A percentile compares a stretch with the other conserved stretches of the same genome.
These are phyloP conservation scores for Thalassoma bifasciatum DNA, from an alignment of 2,113 vertebrate genomes.

Conservation along the genomic window DNA sequence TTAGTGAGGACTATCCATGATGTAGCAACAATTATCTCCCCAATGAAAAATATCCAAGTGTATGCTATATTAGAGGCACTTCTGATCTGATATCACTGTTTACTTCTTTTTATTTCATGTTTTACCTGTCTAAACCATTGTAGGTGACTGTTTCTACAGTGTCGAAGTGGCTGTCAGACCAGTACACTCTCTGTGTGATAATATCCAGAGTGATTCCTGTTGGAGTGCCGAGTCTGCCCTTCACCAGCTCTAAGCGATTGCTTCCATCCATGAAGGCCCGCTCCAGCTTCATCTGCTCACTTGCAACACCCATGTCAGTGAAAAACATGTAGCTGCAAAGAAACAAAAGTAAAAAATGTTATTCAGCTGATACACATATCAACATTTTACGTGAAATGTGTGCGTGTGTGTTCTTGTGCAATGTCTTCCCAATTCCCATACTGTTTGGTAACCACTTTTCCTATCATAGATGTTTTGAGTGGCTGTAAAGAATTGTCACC, in stretches of 20 bases:
- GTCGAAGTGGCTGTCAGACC: conserved; percentile 83
- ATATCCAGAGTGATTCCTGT: conserved; percentile 80
- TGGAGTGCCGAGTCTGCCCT: conserved; percentile 72
- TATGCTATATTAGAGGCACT: no score
- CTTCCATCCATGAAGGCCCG: conserved; percentile 84
- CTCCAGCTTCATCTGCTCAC: conserved; percentile 74
- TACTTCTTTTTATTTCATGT: neutral
- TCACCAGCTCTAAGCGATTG: conserved; percentile 77
- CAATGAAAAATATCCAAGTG: no score
- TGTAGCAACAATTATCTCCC: no score
- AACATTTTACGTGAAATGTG: no score
- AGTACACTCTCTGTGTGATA: conserved; percentile 79
- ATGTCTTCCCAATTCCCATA: no score
- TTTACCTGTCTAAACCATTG: conserved; percentile 79
- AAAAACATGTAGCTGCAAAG: conserved; percentile 85
- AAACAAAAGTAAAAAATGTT: conserved; percentile 6
- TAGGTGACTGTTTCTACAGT: conserved; percentile 82
- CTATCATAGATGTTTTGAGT: no score
- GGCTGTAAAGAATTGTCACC: no score
- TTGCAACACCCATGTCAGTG: conserved; percentile 69
- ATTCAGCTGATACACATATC: no score
- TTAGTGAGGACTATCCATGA: no score
- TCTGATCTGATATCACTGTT: no score
- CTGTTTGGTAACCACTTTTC: no score
- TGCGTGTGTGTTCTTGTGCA: no score